Percentiles rank a stretch among this genome's conserved stretches.
Evolutionary conservation across 2,797 vertebrate species (phyloP).

Genomic region (Toxotes lorentzi): DNA sequence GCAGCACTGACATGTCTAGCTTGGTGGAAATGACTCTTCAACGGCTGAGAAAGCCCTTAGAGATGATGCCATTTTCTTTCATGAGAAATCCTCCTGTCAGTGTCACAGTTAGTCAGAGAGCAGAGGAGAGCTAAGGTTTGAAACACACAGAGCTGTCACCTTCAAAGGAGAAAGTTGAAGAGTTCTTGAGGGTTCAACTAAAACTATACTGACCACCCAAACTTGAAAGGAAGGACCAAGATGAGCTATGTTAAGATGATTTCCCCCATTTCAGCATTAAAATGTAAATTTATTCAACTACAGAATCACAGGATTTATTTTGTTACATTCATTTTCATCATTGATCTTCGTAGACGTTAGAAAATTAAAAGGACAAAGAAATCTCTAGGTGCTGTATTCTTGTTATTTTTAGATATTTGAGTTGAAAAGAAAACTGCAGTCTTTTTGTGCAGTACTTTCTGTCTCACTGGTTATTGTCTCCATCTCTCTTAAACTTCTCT

Average conservation of each 20-base stretch:
- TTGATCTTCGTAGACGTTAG: background rate
- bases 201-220: constrained; percentile 42
- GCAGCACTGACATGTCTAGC: constrained; percentile 61
- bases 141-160: constrained; percentile 51
- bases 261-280: constrained; percentile 7
- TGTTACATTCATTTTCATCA: constrained; percentile 34
- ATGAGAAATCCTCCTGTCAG: constrained; percentile 60
- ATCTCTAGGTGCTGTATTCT: background rate
- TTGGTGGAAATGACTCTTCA: constrained; percentile 74
- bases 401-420: constrained; percentile 9
- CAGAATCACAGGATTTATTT: constrained; percentile 23
- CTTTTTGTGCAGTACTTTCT: constrained; percentile 5
- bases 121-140: constrained; percentile 31
- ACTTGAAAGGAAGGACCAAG: constrained; percentile 22
- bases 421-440: constrained; percentile 7
- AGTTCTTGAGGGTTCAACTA: constrained; percentile 37
- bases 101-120: constrained; percentile 59
- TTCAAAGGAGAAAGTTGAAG: constrained; percentile 63
- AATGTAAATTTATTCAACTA: constrained; percentile 14
- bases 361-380: constrained; percentile 16
- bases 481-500: background rate
- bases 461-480: background rate
- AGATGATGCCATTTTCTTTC: constrained; percentile 65
- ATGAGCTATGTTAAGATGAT: background rate
- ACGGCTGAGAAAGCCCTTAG: constrained; percentile 55